These are phyloP conservation scores for Cottoperca gobio DNA, from an alignment of 2,797 vertebrate species.

Conservation along the genomic window DNA sequence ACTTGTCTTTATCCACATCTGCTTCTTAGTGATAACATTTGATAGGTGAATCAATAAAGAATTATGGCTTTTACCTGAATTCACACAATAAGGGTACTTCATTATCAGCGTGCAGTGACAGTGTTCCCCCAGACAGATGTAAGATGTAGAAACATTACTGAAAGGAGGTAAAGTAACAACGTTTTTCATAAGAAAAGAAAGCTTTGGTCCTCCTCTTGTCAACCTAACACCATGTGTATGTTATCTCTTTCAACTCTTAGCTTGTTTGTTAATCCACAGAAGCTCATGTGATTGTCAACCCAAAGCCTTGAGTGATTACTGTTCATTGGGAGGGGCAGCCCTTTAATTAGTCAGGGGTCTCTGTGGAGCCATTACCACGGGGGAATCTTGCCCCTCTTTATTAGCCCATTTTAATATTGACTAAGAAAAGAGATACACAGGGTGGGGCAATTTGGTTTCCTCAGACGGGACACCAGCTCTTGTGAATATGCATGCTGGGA, in stretches of 20 bases:
- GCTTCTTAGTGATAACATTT: not conserved
- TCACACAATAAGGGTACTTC: not conserved
- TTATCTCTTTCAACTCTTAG: constrained; percentile 33
- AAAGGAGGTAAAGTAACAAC: too few species aligned
- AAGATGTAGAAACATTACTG: too few species aligned
- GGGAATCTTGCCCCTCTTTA: constrained; percentile 87
- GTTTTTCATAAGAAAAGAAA: not conserved
- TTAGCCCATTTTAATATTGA: constrained; percentile 88
- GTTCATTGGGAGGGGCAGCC: constrained; percentile 82
- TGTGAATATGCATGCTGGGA: constrained; percentile 80
- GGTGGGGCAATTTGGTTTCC: constrained; percentile 70
- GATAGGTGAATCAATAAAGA: not conserved
- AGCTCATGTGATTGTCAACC: constrained; percentile 66
- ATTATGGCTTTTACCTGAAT: not conserved
- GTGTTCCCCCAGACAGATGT: not conserved
- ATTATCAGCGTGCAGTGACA: not conserved
- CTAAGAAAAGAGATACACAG: constrained; percentile 67
- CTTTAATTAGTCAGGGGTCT: constrained; percentile 84
- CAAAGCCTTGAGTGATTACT: constrained; percentile 79
- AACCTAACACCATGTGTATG: not conserved
- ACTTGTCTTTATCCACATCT: not conserved
- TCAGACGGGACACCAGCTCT: constrained; percentile 75
- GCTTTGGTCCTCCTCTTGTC: not conserved
- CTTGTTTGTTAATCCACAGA: constrained; percentile 38
- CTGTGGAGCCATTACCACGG: constrained; percentile 80